A percentile compares a stretch with the other conserved stretches of the same genome.
Evolutionary conservation across 2,797 vertebrate genomes (phyloP).

Genomic region (Lerista edwardsae): DNA sequence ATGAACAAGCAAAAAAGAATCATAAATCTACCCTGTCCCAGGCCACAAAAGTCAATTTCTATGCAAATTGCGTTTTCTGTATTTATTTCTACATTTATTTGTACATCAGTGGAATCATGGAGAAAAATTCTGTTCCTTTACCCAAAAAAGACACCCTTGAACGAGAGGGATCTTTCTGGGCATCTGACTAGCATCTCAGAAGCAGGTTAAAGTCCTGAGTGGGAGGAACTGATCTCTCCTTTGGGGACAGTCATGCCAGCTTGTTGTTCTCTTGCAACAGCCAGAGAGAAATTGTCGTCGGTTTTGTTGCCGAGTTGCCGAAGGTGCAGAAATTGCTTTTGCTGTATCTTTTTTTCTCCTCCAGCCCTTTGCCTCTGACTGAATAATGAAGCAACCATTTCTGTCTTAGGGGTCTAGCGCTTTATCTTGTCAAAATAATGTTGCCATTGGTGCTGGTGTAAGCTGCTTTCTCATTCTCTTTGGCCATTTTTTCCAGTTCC

Average conservation of each 20-base stretch:
- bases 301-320: slow-evolving; percentile 4
- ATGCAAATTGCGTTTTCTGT: slow-evolving; percentile 22
- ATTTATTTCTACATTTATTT: neutral
- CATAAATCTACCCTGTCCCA: slow-evolving; percentile 4
- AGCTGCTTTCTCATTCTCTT: neutral
- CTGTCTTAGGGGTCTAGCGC: neutral
- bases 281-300: slow-evolving; percentile 42
- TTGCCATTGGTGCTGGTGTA: neutral
- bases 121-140: neutral
- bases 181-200: slow-evolving; percentile 17
- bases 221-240: slow-evolving; percentile 32
- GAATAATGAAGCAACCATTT: slow-evolving; percentile 12
- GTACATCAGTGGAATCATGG: neutral
- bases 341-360: neutral
- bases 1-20: neutral
- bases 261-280: slow-evolving; percentile 2
- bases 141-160: neutral
- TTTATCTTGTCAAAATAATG: slow-evolving; percentile 6
- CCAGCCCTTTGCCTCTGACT: neutral
- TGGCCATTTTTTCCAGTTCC: neutral
- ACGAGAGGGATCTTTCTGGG: slow-evolving; percentile 10
- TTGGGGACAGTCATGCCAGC: slow-evolving; percentile 31
- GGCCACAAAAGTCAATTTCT: slow-evolving; percentile 23
- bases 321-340: slow-evolving; percentile 2
- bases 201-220: slow-evolving; percentile 27